Evolutionary conservation across 2,888 invertebrate genomes (phyloP), one percentile per base, ranked within the genome.

Genomic region (Leptura quadrifasciata): DNA sequence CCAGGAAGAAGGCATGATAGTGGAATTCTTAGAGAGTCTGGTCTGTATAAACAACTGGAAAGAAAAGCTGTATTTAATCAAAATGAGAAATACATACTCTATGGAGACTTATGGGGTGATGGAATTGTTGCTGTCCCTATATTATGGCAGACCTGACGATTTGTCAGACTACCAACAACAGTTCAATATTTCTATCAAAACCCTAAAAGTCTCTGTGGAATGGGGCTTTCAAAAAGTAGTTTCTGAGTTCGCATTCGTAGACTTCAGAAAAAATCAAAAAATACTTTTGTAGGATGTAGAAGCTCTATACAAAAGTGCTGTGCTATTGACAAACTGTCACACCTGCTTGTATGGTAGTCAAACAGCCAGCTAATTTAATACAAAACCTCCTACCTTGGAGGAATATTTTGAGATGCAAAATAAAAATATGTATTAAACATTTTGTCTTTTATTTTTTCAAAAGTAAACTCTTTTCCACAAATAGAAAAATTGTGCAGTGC

Each of bases 231-330:
- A 57, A 10, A 72, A 72, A 57, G 35, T 72, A n/a, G 9, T 72
- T 9, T 55, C 63, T 10, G 12, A 47, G 17, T 64, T 72, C 57
- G 64, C 72, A 15, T 72, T 72, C 57, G 24, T 72, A 20, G 72
- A 72, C 31, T 72, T 55, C 20, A 65, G 27, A 64, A 72, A 72
- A 65, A 72, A 72, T 54, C 72, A 64, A 65, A 64, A 72, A 35
- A 31, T 71, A 12, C 39, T 72, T 31, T 6, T 64, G 27, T 57
- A 65, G 20, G 64, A 72, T n/a, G 31, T 72, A 12, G 27, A 55
- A 24, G 57, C 15, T 17, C 27, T 72, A 64, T 72, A 72, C 21
- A 21, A 8, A 63, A 64, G 57, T 15, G 64, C 18, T 9, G 24
- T 72, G 10, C 52, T 72, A 9, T 27, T 72, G 31, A 64, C 72